Base-by-base conservation (phyloP, 2,113 vertebrate genomes). In the Protobothrops flavoviridis region DNA sequence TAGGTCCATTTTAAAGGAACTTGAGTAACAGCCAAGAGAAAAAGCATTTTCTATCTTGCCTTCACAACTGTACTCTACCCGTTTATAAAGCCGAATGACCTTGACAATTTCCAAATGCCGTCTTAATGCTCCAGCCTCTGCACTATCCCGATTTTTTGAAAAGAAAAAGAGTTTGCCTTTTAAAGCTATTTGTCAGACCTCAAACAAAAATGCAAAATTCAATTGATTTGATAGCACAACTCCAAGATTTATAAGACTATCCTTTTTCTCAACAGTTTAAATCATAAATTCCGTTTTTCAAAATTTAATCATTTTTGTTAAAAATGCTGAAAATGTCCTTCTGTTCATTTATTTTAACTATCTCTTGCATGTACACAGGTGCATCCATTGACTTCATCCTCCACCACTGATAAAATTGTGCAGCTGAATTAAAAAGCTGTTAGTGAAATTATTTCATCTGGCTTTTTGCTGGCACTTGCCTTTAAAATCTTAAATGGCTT, bases 181-280 rank as follows among this genome's bases (percentile, higher is more conserved):
- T 96, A 94, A 93, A 90, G 93, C 93, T 90, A 96, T 92, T 90
- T 97, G 92, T 96, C 95, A 96, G 96, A 94, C 93, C 88, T 95
- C 93, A 97, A 95, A 88, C 95, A 96, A 94, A 95, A 95, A 96
- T 96, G 96, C 93, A 96, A 96, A 96, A 91, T 89, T 91, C 91
- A 94, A 74, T 87, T 92, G 29, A 91, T 81, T 92, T 97, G 94
- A 93, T 90, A 95, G 94, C 95, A 90, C 94, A 95, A 94, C 64
- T n/a, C 11, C 21, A 2, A 33, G 21, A 13, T 53, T 92, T 64
- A 26, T 20, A 45, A 29, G 57, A 88, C 26, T n/a, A 53, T 43
- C 24, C 39, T 88, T 88, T 74, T 39, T 74, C 15, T 74, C n/a
- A 3, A 20, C 3, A 33, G 2, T 39, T 74, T 74, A 74, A 74